These are phyloP conservation scores for Cactoblastis cactorum DNA, from an alignment of 2,888 invertebrate genomes.

Conservation along the genomic window DNA sequence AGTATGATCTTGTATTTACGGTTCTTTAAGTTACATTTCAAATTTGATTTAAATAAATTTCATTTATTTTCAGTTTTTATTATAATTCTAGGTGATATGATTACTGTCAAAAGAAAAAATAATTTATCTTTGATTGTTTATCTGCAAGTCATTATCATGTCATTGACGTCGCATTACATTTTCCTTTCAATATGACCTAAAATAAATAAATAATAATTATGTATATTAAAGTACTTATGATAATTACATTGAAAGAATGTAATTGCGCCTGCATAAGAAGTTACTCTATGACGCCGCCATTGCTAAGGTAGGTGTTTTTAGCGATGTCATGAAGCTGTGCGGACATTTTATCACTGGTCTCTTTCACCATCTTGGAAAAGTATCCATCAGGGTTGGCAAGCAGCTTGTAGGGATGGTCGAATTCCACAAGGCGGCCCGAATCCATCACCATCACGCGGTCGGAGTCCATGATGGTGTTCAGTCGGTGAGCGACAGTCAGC, in stretches of 20 bases:
- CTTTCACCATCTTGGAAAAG: conserved; percentile 84
- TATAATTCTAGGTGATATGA: no score
- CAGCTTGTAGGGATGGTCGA: conserved; percentile 83
- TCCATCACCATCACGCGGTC: conserved; percentile 94
- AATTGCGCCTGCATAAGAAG: conserved; percentile 12
- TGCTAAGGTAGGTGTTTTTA: conserved; percentile 62
- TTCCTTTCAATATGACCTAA: background rate
- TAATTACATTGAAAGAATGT: conserved; percentile 4
- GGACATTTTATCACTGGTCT: conserved; percentile 81
- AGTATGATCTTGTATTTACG: no score
- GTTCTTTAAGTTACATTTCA: no score
- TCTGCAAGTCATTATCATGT: no score
- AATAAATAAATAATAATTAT: conserved; percentile 1
- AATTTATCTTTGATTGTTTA: no score
- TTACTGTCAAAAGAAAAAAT: no score
- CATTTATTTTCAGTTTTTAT: no score
- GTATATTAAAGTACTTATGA: background rate
- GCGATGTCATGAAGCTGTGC: conserved; percentile 64
- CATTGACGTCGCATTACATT: no score
- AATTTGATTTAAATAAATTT: no score
- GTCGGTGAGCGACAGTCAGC: conserved; percentile 93
- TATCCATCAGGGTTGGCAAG: conserved; percentile 80
- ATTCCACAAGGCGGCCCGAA: conserved; percentile 86
- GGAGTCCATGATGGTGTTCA: conserved; percentile 96
- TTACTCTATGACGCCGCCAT: conserved; percentile 58